These are phyloP conservation scores for Capreolus pygargus DNA, from an alignment of 2,113 vertebrate genomes.

Conservation along the genomic window DNA sequence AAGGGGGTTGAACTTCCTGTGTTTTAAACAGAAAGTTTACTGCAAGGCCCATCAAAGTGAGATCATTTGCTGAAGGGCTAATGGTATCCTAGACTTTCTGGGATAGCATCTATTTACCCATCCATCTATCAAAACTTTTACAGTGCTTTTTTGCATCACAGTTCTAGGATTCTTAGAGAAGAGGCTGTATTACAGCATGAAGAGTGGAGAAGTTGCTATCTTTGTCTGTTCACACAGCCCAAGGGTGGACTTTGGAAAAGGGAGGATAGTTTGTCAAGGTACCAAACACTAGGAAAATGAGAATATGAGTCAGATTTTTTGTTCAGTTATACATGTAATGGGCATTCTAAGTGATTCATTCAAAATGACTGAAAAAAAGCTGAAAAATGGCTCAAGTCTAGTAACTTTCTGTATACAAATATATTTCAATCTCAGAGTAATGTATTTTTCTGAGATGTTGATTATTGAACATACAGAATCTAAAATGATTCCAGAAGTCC, in stretches of 20 bases:
- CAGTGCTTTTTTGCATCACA: neutral
- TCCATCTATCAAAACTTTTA: neutral
- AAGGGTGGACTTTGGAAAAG: neutral
- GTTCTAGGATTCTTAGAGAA: neutral
- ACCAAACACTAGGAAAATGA: neutral
- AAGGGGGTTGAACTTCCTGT: neutral
- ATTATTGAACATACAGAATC: neutral
- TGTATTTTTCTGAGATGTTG: neutral
- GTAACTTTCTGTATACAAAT: neutral
- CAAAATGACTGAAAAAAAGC: neutral
- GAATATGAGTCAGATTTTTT: neutral
- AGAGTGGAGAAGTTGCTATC: neutral
- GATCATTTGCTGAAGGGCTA: neutral
- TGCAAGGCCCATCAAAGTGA: neutral
- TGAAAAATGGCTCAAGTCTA: neutral
- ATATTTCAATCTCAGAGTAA: neutral
- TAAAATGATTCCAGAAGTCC: neutral
- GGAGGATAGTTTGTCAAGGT: neutral
- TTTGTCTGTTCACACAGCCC: neutral
- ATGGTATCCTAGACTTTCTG: neutral
- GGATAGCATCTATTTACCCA: neutral
- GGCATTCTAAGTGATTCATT: neutral
- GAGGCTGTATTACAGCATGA: neutral
- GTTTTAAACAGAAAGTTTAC: constrained; percentile 6
- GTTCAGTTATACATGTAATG: neutral